phyloP scores from a whole-genome alignment of 2,113 vertebrate species.

The Coptodon bakossiorum region DNA sequence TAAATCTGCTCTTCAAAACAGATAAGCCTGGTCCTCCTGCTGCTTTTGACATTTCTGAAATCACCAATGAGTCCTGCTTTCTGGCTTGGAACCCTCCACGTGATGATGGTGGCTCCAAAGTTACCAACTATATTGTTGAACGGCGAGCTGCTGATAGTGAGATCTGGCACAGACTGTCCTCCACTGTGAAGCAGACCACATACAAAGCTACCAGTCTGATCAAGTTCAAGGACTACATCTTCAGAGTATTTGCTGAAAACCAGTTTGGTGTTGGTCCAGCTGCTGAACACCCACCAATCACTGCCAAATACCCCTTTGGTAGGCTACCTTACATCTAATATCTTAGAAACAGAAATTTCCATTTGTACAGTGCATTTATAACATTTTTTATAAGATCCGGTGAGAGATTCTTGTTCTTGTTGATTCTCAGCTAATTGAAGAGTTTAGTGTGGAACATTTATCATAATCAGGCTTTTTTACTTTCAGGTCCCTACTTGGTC shows the following conservation, averaged over 20 bases:
- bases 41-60: constrained; percentile 94
- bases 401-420: not conserved
- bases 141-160: constrained; percentile 83
- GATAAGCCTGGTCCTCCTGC: constrained; percentile 97
- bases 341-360: not conserved
- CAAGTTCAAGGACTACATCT: constrained; percentile 92
- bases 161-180: constrained; percentile 94
- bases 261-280: constrained; percentile 91
- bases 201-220: constrained; percentile 84
- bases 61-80: constrained; percentile 89
- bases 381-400: not conserved
- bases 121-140: constrained; percentile 95
- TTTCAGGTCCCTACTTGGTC: not conserved
- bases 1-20: constrained; percentile 39
- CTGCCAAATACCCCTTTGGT: constrained; percentile 93
- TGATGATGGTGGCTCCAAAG: constrained; percentile 91
- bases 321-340: constrained; percentile 39
- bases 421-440: not conserved
- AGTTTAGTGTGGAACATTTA: not conserved
- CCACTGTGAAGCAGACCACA: constrained; percentile 91
- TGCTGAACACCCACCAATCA: constrained; percentile 80
- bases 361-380: not conserved
- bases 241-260: constrained; percentile 95
- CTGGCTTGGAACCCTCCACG: constrained; percentile 97
- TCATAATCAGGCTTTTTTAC: not conserved